Conservation (phyloP, 2,888 invertebrate genomes). For the Micropterix aruncella region DNA sequence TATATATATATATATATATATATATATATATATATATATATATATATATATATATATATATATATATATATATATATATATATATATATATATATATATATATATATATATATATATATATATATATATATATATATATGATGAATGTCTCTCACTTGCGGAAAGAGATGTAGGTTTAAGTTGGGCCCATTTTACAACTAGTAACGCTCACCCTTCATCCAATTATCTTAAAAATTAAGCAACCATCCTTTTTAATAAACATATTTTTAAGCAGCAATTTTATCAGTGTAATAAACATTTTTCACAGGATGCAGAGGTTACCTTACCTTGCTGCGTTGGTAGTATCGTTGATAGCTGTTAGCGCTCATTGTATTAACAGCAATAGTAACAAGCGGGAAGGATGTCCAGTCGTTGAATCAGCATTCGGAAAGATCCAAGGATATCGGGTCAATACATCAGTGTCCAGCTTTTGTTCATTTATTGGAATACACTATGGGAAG, state of each 20-base stretch:
- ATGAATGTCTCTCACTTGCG: not conserved
- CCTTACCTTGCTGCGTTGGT: not conserved
- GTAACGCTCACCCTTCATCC: not conserved
- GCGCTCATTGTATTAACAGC: too few relatives aligned
- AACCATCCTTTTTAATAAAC: too few relatives aligned
- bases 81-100: not conserved
- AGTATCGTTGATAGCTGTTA: not conserved
- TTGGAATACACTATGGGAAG: not conserved
- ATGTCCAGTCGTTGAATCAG: not conserved
- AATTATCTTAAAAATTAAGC: not conserved
- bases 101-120: not conserved
- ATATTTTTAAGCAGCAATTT: not conserved
- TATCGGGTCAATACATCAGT: not conserved
- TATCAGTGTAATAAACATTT: not conserved
- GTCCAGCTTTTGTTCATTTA: not conserved
- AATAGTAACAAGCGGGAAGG: not conserved
- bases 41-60: too few relatives aligned
- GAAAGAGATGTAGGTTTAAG: not conserved
- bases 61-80: too few relatives aligned
- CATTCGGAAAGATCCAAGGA: not conserved
- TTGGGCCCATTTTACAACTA: not conserved
- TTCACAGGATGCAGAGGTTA: not conserved
- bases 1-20: too few relatives aligned
- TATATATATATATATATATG: not conserved
- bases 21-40: too few relatives aligned